Evolutionary conservation across 2,888 invertebrate genomes (phyloP).

Genomic region (Camponotus fellah): DNA sequence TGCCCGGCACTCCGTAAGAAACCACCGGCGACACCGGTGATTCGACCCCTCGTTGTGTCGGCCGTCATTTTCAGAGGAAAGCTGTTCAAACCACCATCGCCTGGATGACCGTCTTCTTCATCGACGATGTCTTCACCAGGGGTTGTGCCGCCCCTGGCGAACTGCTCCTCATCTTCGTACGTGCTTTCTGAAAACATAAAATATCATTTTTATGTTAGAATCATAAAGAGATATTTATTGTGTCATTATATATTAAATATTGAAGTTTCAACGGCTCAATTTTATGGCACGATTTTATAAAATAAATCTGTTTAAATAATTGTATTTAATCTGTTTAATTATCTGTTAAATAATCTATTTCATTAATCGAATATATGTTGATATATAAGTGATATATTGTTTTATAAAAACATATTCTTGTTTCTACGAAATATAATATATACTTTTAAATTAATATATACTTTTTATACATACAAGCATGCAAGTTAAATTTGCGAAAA

Average conservation of each 20-base stretch:
- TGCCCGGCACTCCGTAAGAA: conserved; percentile 76
- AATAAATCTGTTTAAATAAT: not conserved
- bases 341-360: too few relatives aligned
- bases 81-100: conserved; percentile 21
- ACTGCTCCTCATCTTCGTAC: conserved; percentile 88
- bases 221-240: not conserved
- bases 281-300: not conserved
- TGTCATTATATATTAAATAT: not conserved
- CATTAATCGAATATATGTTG: too few relatives aligned
- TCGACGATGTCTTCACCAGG: conserved; percentile 81
- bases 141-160: conserved; percentile 84
- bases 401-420: not conserved
- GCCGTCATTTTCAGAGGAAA: conserved; percentile 75
- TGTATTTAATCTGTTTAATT: not conserved
- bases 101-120: conserved; percentile 65
- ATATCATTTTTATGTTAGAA: conserved; percentile 38
- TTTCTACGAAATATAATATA: not conserved
- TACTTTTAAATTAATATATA: not conserved
- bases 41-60: conserved; percentile 64
- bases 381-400: not conserved
- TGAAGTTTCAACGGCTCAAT: not conserved
- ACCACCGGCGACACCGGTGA: conserved; percentile 63
- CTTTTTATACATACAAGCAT: not conserved
- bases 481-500: not conserved
- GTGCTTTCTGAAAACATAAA: conserved; percentile 87